Percentiles rank a stretch among this genome's conserved stretches.
phyloP scores from a whole-genome alignment of 2,888 invertebrate genomes.

The Ptycholaimellus sp. region DNA sequence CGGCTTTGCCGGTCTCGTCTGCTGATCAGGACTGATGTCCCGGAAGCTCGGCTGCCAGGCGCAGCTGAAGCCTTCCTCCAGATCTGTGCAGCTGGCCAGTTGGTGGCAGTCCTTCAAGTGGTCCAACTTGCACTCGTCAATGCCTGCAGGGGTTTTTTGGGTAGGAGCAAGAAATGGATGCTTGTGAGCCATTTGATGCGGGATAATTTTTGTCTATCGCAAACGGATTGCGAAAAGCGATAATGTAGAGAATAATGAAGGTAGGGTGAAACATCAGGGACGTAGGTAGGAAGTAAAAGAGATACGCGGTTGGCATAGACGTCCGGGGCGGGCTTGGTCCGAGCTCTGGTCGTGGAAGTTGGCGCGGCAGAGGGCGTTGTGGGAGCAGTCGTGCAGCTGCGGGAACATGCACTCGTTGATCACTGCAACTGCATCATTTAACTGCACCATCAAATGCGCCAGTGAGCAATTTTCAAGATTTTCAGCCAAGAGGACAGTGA shows the following conservation, averaged over 20 bases:
- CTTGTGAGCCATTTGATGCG: too few species aligned
- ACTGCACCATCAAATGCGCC: too few species aligned
- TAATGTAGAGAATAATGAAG: too few species aligned
- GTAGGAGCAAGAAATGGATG: too few species aligned
- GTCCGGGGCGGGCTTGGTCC: constrained; percentile 12
- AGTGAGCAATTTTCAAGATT: too few species aligned
- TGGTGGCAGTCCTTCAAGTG: constrained; percentile 23
- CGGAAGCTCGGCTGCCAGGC: constrained; percentile 12
- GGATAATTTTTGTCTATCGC: too few species aligned
- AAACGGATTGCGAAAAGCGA: too few species aligned
- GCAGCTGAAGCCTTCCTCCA: constrained; percentile 9
- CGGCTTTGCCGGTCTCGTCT: too few species aligned
- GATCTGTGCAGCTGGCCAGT: constrained; percentile 16
- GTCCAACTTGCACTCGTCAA: constrained; percentile 22
- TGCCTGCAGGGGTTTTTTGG: constrained; percentile 14
- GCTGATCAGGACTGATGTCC: constrained; percentile 14
- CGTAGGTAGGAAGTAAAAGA: neutral
- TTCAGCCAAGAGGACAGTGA: too few species aligned
- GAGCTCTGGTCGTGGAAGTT: constrained; percentile 12
- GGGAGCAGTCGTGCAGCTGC: constrained; percentile 21
- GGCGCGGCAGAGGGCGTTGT: constrained; percentile 16
- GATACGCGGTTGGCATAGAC: constrained; percentile 14
- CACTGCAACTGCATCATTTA: too few species aligned
- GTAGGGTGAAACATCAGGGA: too few species aligned
- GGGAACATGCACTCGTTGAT: constrained; percentile 22